Base-by-base conservation (phyloP, 2,113 vertebrate genomes). In the Phylloscopus trochiloides region DNA sequence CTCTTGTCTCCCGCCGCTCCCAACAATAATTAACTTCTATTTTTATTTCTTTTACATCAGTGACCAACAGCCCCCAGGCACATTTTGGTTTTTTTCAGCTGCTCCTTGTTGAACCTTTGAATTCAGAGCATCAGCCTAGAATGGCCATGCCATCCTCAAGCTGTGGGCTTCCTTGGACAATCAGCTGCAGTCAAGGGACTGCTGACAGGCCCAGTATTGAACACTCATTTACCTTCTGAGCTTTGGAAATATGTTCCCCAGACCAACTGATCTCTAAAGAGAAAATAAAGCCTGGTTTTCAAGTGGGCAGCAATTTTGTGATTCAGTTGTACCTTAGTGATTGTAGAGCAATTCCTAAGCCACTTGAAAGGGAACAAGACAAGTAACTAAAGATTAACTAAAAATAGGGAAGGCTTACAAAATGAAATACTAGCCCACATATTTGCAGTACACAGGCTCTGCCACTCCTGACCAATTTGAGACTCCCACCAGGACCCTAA, bases 11-110 rank as follows among this genome's bases (percentile, higher is more conserved):
- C 34, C 34, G 34, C 34, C 34, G 34, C 34, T 34, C 34, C 34
- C 34, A 34, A 34, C 34, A 34, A 34, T 34, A 34, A 34, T 34
- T 34, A 25, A 10, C 25, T 92, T 82, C 75, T 90, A 47, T 55
- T 97, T 84, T 96, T 81, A 73, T 88, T 92, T 94, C 29, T 62
- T 77, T 93, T 88, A 25, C 19, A 5, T 58, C 80, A 92, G 25
- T 12, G 36, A 68, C 57, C 43, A 88, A 84, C 10, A 70, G 7
- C 18, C 9, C 21, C 14, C 28, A 61, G 57, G 61, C 5, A 63
- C 19, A 31, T 40, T 91, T 79, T 54, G 15, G 9, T 16, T 57
- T 45, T 73, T 38, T 34, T 34, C 57, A 14, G 2, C 70, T 43
- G 38, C 20, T 81, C 40, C 38, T 34, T 54, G 10, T 13, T 71